Evolutionary conservation across 2,113 vertebrate genomes (phyloP).

Genomic region (Gasterosteus aculeatus): DNA sequence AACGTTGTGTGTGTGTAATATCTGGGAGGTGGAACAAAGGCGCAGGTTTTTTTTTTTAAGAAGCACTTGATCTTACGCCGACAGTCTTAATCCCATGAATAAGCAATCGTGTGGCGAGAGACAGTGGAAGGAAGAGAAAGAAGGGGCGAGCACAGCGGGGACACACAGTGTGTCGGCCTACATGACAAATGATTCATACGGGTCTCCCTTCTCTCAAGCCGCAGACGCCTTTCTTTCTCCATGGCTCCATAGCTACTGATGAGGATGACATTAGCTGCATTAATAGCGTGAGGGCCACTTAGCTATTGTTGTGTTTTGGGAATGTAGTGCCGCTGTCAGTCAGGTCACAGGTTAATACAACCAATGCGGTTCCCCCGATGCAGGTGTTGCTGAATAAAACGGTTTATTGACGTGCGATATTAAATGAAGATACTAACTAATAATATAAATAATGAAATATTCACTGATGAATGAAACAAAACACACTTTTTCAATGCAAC

Average conservation of each 20-base stretch:
- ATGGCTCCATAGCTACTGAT: constrained; percentile 52
- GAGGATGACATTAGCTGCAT: constrained; percentile 51
- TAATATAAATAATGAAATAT: not conserved
- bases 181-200: constrained; percentile 73
- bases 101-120: constrained; percentile 57
- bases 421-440: no score
- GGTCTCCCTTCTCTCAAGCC: constrained; percentile 41
- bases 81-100: constrained; percentile 76
- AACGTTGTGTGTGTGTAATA: constrained; percentile 15
- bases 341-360: no score
- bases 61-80: constrained; percentile 71
- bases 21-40: constrained; percentile 22
- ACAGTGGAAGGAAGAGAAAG: constrained; percentile 47
- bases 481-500: not conserved
- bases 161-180: constrained; percentile 60
- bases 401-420: no score
- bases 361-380: no score
- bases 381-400: no score
- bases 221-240: constrained; percentile 41
- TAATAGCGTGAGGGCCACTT: constrained; percentile 38
- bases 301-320: no score
- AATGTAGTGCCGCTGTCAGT: no score
- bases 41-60: constrained; percentile 42
- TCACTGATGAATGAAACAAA: not conserved
- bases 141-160: constrained; percentile 46